Conservation (phyloP, 2,113 vertebrate species). For the Orthonyx spaldingii region DNA sequence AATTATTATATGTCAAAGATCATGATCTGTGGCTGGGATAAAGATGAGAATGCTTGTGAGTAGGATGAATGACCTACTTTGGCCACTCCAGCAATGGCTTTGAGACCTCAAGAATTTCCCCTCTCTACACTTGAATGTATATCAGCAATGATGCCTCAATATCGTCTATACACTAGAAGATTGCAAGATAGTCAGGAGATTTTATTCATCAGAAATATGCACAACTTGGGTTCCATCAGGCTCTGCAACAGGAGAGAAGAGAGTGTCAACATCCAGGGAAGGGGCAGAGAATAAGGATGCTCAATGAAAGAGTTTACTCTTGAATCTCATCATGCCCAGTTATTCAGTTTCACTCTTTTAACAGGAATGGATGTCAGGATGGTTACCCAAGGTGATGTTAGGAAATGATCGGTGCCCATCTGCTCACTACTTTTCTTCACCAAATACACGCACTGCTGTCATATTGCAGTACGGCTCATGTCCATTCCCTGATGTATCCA, state of each 20-base stretch:
- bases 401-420: neutral
- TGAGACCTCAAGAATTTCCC: neutral
- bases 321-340: neutral
- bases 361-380: neutral
- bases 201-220: neutral
- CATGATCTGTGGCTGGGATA: neutral
- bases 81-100: neutral
- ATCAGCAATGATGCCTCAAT: neutral
- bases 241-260: neutral
- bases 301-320: neutral
- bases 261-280: neutral
- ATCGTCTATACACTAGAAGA: neutral
- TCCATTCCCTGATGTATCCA: neutral
- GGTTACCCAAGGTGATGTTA: neutral
- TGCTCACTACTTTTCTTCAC: neutral
- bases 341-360: neutral
- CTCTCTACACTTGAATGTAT: neutral
- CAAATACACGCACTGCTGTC: neutral
- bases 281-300: neutral
- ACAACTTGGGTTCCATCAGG: neutral
- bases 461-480: neutral
- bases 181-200: neutral
- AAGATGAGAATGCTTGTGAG: neutral
- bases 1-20: neutral
- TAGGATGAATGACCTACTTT: neutral